Evolutionary conservation across 2,113 vertebrate species (phyloP).

Genomic region (Aleadryas rufinucha): DNA sequence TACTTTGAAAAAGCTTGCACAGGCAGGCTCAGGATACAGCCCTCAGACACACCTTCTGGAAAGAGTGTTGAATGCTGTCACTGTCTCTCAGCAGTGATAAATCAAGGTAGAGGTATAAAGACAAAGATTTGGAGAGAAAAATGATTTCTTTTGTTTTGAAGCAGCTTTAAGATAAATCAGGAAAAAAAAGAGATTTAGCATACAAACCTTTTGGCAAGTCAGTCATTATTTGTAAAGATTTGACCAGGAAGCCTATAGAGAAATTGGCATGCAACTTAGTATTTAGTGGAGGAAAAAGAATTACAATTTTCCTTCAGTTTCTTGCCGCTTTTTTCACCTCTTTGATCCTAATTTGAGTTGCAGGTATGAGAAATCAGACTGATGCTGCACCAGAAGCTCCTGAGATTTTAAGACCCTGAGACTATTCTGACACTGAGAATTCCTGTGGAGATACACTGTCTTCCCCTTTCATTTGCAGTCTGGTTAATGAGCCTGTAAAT

Average conservation of each 20-base stretch:
- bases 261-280: not conserved
- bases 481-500: slow-evolving; percentile 69
- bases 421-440: not conserved
- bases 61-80: not conserved
- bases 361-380: not conserved
- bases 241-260: not conserved
- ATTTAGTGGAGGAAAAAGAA: not conserved
- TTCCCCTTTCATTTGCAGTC: slow-evolving; percentile 38
- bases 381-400: not conserved
- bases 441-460: not conserved
- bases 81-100: not conserved
- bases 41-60: not conserved
- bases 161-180: not conserved
- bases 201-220: not conserved
- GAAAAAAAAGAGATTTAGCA: not conserved
- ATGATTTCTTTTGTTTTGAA: not conserved
- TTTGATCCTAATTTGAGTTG: not conserved
- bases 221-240: not conserved
- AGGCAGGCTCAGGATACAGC: not conserved
- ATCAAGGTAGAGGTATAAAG: not conserved
- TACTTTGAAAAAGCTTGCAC: not conserved
- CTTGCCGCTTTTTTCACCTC: not conserved
- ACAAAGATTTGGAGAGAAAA: not conserved
- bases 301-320: not conserved
- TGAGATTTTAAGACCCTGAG: not conserved